A percentile compares a stretch with the other conserved stretches of the same genome.
These are phyloP conservation scores for Rutilus rutilus DNA, from an alignment of 2,113 vertebrate species.

Conservation along the genomic window DNA sequence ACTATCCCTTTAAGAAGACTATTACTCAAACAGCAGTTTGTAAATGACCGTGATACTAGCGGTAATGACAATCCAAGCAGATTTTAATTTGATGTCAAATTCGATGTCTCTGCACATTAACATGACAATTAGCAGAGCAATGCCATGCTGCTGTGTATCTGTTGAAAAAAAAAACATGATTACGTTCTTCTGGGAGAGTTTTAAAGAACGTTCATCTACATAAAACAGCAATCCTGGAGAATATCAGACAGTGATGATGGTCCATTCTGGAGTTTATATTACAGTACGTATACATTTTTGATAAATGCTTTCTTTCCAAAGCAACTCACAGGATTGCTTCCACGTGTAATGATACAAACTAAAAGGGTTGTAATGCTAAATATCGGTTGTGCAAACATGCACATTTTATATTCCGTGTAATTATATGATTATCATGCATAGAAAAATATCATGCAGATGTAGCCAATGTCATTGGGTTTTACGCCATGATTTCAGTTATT, in stretches of 20 bases:
- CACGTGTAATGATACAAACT: neutral
- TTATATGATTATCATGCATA: neutral
- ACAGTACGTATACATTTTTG: neutral
- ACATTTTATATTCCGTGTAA: neutral
- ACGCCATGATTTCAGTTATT: neutral
- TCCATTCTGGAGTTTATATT: conserved; percentile 15
- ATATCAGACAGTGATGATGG: neutral
- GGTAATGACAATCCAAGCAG: neutral
- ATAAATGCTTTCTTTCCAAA: conserved; percentile 21
- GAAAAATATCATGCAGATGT: neutral
- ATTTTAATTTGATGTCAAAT: conserved; percentile 31
- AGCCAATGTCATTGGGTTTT: neutral
- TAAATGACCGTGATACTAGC: neutral
- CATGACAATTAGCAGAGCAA: conserved; percentile 10
- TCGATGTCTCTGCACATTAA: conserved; percentile 10
- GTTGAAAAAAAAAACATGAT: neutral
- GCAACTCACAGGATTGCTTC: neutral
- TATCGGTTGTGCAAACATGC: neutral
- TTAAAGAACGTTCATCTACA: neutral
- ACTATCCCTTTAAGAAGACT: neutral
- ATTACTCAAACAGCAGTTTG: conserved; percentile 30
- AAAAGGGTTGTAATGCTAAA: neutral
- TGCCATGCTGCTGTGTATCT: neutral
- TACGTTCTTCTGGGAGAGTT: neutral
- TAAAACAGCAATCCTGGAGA: neutral